Evolutionary conservation across 2,888 invertebrate genomes (phyloP), one percentile per base, ranked within the genome.

Genomic region (Lapara coniferarum): DNA sequence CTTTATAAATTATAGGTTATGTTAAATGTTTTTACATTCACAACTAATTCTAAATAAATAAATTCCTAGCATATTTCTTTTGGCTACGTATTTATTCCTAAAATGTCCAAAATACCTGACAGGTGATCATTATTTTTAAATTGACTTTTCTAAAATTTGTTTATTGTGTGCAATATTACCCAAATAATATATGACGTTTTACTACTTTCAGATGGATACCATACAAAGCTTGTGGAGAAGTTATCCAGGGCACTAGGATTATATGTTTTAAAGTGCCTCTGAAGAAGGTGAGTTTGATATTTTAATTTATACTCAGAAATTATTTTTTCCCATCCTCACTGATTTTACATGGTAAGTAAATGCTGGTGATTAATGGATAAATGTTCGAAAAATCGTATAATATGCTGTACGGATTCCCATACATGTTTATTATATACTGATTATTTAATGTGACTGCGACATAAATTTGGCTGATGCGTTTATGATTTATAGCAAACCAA

Each of bases 231-330:
- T 91, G 95, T 81, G 97, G 97, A 49, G 88, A 92, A 66, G 91
- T 94, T 25, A 96, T 97, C 69, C 90, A 94, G 71, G 96, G 96
- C 19, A 97, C 97, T 6, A 94, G 95, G 74, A 94, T 97, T 75
- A 89, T 97, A 78, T 95, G 96, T 72, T 97, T 97, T 85, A 97
- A 97, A 90, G 96, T 96, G 49, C 97, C 97, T 25, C 78, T 94
- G 1, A 83, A 79, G 78, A 86, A 82, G 85, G 94, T 94, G 81
- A 85, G 91, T 82, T n/a, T 46, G 37, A 14, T 70, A 55, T 30
- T 14, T 25, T 46, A 53, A 49, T 16, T 57, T 49, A 66, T 10
- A 10, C 37, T 3, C 37, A 37, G 8, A 37, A 37, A 37, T 7
- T 37, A 8, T 37, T 37, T 3, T 37, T 3, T 37, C 37, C 37